Evolutionary conservation across 2,113 vertebrate genomes (phyloP).

Genomic region (Chloroceryle aenea): DNA sequence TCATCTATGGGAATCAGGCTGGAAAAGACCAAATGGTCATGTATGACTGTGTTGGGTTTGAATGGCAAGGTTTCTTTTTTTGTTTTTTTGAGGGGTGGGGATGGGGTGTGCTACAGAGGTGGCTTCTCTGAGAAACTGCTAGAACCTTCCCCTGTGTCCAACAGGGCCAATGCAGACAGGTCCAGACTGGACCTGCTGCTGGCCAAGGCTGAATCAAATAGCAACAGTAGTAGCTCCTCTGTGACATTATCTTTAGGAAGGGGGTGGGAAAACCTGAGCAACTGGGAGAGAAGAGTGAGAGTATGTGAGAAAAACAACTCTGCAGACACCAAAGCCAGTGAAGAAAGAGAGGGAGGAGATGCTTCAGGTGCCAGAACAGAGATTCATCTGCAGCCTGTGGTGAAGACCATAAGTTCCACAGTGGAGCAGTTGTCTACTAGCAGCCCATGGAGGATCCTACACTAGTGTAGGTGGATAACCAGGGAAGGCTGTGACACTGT

Average conservation of each 20-base stretch:
- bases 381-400: background rate
- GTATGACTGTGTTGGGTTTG: background rate
- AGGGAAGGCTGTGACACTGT: no score
- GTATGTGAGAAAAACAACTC: no score
- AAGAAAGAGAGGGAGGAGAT: background rate
- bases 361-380: background rate
- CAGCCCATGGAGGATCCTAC: no score
- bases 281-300: background rate
- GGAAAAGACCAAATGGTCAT: background rate
- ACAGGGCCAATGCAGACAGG: background rate
- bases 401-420: no score
- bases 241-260: background rate
- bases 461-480: no score
- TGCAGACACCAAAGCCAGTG: no score
- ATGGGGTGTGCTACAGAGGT: no score
- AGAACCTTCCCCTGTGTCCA: background rate
- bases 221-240: background rate
- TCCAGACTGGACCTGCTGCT: background rate
- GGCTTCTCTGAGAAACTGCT: background rate
- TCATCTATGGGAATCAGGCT: background rate
- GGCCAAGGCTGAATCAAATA: accelerated
- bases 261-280: background rate
- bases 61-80: background rate
- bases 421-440: no score
- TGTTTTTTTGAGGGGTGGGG: no score